Evolutionary conservation across 2,888 invertebrate genomes (phyloP), one percentile per base, ranked within the genome.

Genomic region (Drosophila lutescens): DNA sequence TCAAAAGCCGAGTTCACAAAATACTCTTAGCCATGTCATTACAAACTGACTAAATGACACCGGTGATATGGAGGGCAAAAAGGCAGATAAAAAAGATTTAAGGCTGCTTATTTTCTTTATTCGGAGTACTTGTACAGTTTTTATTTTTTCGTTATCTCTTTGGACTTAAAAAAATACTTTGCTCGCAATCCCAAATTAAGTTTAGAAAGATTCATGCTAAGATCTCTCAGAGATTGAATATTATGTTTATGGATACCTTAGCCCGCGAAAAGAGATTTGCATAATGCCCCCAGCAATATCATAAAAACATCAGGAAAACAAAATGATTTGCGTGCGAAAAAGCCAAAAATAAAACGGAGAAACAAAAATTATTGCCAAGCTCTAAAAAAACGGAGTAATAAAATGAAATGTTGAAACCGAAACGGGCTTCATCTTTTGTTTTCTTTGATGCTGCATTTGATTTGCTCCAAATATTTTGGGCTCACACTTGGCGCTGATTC

Each of bases 11-110:
- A 74, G 83, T 78, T 81, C 86, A 71, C 81, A 79, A 82, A 79
- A 85, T 82, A 82, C 87, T 85, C 83, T 83, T 82, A 87, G 83
- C 83, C 83, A 54, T 85, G 83, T 85, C 85, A 85, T 87, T 87
- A 83, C 83, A 85, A 83, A 82, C 76, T 74, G 87, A 74, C 85
- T 83, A 85, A 83, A 85, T 81, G 87, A 71, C 76, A 67, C 67
- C 66, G 30, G 68, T 62, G 23, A 54, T 58, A 40, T 49, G 23
- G 13, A 20, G n/a, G 15, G 20, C 17, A 20, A 20, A 12, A 15
- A 9, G n/a, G 6, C 36, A 20, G 2, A 36, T 0, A 5, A 1
- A 13, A 17, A 7, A 32, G 9, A 32, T 26, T 26, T 30, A 26
- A 12, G 17, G 12, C 20, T 7, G 30, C 6, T n/a, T 43, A 13